Evolutionary conservation across 2,797 vertebrate species (phyloP).

Genomic region (Rhinophrynus dorsalis): DNA sequence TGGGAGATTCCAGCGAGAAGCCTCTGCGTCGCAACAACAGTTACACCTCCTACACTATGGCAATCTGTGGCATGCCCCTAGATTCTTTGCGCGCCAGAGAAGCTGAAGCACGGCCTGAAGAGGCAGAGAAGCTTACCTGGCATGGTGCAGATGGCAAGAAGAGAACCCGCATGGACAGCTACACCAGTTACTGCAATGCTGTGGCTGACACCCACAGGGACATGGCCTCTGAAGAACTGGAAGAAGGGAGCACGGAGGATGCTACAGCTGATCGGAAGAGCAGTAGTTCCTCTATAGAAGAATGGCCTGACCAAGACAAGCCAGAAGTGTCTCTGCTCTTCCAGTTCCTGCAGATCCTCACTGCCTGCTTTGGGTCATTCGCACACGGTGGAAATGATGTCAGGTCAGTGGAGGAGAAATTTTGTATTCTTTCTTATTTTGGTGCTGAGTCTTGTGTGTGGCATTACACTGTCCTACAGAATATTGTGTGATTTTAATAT

Average conservation of each 20-base stretch:
- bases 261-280: constrained; percentile 66
- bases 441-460: too few species aligned
- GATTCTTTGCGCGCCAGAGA: constrained; percentile 78
- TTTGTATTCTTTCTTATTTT: neutral
- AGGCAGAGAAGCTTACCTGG: constrained; percentile 69
- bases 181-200: constrained; percentile 86
- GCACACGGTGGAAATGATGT: constrained; percentile 87
- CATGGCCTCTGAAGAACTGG: constrained; percentile 61
- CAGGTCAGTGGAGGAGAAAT: constrained; percentile 72
- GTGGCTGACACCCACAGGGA: constrained; percentile 67
- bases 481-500: too few species aligned
- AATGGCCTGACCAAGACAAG: constrained; percentile 73
- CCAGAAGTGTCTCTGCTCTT: constrained; percentile 76
- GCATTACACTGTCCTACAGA: too few species aligned
- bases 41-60: constrained; percentile 95
- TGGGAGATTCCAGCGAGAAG: constrained; percentile 84
- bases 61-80: constrained; percentile 90
- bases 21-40: constrained; percentile 93
- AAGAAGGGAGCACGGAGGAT: constrained; percentile 65
- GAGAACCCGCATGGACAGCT: constrained; percentile 84
- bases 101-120: constrained; percentile 72
- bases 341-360: constrained; percentile 80
- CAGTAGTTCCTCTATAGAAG: constrained; percentile 76
- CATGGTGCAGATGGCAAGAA: constrained; percentile 67
- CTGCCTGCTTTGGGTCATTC: constrained; percentile 78